Base-by-base conservation (phyloP, 2,888 invertebrate species). In the Hemicrepidius hirtus region DNA sequence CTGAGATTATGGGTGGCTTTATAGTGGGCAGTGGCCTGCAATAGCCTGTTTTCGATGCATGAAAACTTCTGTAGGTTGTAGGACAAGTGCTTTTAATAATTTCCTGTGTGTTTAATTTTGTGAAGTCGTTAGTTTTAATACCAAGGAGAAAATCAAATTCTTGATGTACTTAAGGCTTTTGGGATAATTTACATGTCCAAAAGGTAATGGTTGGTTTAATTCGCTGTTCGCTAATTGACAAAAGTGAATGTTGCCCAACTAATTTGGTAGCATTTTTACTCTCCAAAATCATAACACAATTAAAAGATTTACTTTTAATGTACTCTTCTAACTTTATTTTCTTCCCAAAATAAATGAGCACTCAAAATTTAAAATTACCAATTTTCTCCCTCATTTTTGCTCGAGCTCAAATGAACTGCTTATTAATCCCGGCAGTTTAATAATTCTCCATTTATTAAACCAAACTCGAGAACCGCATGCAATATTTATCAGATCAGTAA, bases 361-460 rank as follows among this genome's bases (percentile, higher is more conserved):
- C 64, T 64, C 64, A 64, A 64, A 64, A 35, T 64, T 64, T 64
- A 32, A 64, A 64, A 64, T 64, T 64, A 46, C 49, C 64, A 50
- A 64, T 64, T 64, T 62, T 50, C 64, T 37, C 64, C 64, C 64
- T 64, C 64, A 49, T 64, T 49, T 64, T 64, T 64, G 64, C 64
- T 50, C 37, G 35, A 64, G 49, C 35, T 13, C 32, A 64, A 64
- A 64, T 64, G 64, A 64, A 64, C 64, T 64, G 64, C 64, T 64
- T 64, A 50, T 64, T 64, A 64, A 64, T 64, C 64, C 64, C 49
- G 64, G 64, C 64, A 64, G 64, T 35, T 64, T 64, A 64, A 64
- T 64, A 64, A 64, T 64, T 64, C 50, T 21, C 64, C 64, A 64
- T 64, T 64, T 64, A 64, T 64, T 64, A 64, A 64, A 64, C 64